Conservation (phyloP, 2,113 vertebrate genomes). For the Etheostoma cragini region DNA sequence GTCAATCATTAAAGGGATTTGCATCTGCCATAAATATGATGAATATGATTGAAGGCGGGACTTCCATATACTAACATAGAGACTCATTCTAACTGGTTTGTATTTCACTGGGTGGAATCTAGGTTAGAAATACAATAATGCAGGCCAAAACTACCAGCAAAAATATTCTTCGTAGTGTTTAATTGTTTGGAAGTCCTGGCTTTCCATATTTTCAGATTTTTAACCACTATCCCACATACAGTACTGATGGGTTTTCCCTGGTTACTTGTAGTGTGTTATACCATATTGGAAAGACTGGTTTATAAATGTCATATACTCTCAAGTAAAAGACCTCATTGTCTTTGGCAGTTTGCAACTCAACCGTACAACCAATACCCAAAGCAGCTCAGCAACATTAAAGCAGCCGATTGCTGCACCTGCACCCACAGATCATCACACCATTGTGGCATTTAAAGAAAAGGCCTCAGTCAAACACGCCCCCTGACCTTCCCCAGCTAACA, state of each 20-base stretch:
- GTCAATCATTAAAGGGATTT: constrained; percentile 61
- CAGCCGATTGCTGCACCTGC: constrained; percentile 93
- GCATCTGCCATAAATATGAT: constrained; percentile 58
- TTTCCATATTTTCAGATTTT: constrained; percentile 40
- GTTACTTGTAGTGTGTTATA: constrained; percentile 53
- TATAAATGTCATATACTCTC: constrained; percentile 83
- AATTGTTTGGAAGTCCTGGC: constrained; percentile 47
- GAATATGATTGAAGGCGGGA: constrained; percentile 41
- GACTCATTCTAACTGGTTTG: constrained; percentile 59
- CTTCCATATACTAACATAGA: constrained; percentile 35
- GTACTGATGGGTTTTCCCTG: constrained; percentile 54
- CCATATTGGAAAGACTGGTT: constrained; percentile 46
- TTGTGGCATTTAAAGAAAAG: constrained; percentile 92
- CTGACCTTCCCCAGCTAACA: constrained; percentile 95
- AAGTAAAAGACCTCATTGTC: constrained; percentile 89
- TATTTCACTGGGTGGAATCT: constrained; percentile 56
- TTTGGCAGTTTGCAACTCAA: constrained; percentile 81
- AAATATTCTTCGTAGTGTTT: constrained; percentile 47
- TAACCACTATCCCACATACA: constrained; percentile 44
- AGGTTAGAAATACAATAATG: constrained; percentile 50
- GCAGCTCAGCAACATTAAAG: constrained; percentile 87
- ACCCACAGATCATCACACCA: constrained; percentile 92
- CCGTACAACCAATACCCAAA: constrained; percentile 81
- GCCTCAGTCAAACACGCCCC: constrained; percentile 88
- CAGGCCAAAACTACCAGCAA: constrained; percentile 56